These are phyloP conservation scores for Xylophagus ater DNA, from an alignment of 2,888 invertebrate species.

Conservation along the genomic window DNA sequence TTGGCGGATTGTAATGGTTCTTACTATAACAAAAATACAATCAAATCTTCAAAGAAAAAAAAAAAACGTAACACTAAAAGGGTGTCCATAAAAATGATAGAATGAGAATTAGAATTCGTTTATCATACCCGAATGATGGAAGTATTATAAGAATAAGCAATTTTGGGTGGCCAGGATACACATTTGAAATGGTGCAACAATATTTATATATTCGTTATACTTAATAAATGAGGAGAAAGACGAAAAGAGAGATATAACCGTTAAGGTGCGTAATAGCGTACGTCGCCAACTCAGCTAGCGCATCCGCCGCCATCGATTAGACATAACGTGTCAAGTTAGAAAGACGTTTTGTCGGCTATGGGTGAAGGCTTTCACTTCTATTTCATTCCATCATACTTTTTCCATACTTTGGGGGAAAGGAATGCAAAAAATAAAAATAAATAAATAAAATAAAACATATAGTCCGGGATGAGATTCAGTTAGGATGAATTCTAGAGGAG, in stretches of 20 bases:
- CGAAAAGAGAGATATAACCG: slow-evolving; percentile 13
- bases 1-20: too few species aligned
- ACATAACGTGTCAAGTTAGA: slow-evolving; percentile 18
- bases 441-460: too few species aligned
- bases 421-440: too few species aligned
- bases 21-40: too few species aligned
- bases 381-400: too few species aligned
- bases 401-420: too few species aligned
- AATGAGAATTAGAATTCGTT: neutral
- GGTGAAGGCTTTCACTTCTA: too few species aligned
- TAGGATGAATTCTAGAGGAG: too few species aligned
- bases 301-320: slow-evolving; percentile 22
- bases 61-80: too few species aligned
- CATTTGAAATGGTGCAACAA: neutral
- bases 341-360: neutral
- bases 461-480: too few species aligned
- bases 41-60: too few species aligned
- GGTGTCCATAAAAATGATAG: neutral
- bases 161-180: neutral
- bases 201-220: neutral
- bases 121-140: neutral
- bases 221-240: neutral
- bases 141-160: neutral
- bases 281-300: slow-evolving; percentile 20
- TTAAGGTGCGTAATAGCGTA: slow-evolving; percentile 21